Base-by-base conservation (phyloP, 2,797 vertebrate species). In the Manis crassicaudata region DNA sequence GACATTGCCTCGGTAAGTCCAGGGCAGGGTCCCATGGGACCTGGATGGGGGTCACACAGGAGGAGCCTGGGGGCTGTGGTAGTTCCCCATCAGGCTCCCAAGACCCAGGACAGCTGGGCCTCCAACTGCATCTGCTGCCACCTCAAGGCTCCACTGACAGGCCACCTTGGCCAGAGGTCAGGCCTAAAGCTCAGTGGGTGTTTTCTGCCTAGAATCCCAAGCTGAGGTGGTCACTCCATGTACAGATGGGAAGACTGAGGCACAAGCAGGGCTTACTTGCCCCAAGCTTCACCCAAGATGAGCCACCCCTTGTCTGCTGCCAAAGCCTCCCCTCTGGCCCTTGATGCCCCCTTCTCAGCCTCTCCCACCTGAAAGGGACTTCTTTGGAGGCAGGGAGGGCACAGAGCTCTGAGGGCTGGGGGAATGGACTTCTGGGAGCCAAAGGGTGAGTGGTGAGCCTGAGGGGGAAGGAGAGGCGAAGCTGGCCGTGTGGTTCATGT, bases 1-100 rank as follows among this genome's bases (percentile, higher is more conserved):
- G 99, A 99, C 94, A 97, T 99, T 97, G 98, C 99, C 98, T 99
- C 99, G 98, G 99, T 99, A 98, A 99, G 99, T 96, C 73, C 21
- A 29, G 60, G 77, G 21, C 0, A 29, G 68, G 56, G 68, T 67
- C n/a, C 14, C 3, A 1, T 8, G 7, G 75, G 52, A 25, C 62
- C 63, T 46, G 13, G 27, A 3, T 27, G 67, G 79, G 75, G 60
- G 56, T 88, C 7, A 0, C 35, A 29, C 16, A 73, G 72, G 77
- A 63, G 46, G 72, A 85, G 4, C 21, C 54, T 18, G 12, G 70
- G 92, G 80, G 12, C 77, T 67, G 3, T 65, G 46, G 79, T 67
- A 92, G 56, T 23, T 70, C n/a, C 63, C 6, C 32, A 4, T 16
- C 16, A 8, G 80, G 17, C 35, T 7, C 54, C 62, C 40, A 68